Percentiles rank a stretch among this genome's conserved stretches.
These are phyloP conservation scores for Emydura subglobosa DNA, from an alignment of 2,113 vertebrate species.

Conservation along the genomic window DNA sequence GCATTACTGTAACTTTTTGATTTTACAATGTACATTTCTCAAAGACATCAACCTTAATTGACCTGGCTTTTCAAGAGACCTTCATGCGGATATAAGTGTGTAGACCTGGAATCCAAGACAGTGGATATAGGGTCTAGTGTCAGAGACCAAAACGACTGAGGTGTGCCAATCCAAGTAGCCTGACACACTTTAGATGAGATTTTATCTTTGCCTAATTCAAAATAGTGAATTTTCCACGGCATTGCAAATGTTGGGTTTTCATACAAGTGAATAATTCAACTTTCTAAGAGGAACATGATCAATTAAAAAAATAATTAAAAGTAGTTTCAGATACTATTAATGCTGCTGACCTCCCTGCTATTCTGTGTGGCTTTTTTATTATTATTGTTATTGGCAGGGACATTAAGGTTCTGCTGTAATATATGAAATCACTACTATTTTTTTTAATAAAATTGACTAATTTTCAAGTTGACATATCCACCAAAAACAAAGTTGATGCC, in stretches of 20 bases:
- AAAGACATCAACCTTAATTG: fast-evolving
- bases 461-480: not conserved
- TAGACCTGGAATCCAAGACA: not conserved
- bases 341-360: not conserved
- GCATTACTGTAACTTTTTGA: not conserved
- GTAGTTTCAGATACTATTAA: not conserved
- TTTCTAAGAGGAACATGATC: not conserved
- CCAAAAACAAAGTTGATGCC: not conserved
- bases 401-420: not conserved
- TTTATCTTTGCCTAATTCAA: not conserved
- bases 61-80: not conserved
- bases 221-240: not conserved
- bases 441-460: not conserved
- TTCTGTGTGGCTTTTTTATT: not conserved
- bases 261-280: not conserved
- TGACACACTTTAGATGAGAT: not conserved
- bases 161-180: not conserved
- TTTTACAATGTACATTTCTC: not conserved
- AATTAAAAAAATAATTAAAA: not conserved
- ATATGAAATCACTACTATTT: not conserved
- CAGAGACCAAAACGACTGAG: not conserved
- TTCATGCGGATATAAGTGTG: not conserved
- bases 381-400: not conserved
- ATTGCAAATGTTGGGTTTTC: not conserved
- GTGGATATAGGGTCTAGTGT: not conserved